Evolutionary conservation across 2,113 vertebrate species (phyloP), one percentile per base, ranked within the genome.

Genomic region (Motacilla alba): DNA sequence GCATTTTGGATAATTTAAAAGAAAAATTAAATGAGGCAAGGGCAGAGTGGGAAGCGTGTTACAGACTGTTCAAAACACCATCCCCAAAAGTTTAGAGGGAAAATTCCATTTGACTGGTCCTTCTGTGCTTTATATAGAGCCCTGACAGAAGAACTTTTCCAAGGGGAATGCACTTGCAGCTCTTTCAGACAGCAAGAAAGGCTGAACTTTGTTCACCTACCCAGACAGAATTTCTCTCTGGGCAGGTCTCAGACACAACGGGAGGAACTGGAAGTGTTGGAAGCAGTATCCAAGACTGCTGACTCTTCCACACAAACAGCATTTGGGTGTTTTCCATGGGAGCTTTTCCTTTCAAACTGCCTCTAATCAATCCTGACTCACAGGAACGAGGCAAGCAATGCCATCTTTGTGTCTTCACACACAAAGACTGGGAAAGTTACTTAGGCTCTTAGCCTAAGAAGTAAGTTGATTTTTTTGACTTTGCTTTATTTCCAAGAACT

Each of bases 31-130:
- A 78, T 16, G 47, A 93, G 52, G 76, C 66, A 83, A 93, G 52
- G 53, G 70, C 77, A 91, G 76, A 92, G 47, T 93, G 76, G 89
- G 66, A 96, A 91, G 73, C 52, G n/a, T 67, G 73, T 41, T 87
- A 53, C 26, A 0, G 0, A 75, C 49, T 81, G 83, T 60, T 77
- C 83, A 75, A 81, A 94, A 75, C 33, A 43, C 13, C 52, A 31
- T 47, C 17, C 20, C 21, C 35, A 67, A 53, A 92, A 49, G 35
- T 84, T 83, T 44, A 41, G 17, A 84, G 80, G 75, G 70, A 83
- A 89, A 94, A 56, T 19, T 49, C n/a, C 22, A 17, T 89, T 67
- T 78, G 77, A 72, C 56, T 60, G 37, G 15, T 50, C 49, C 22
- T 76, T 43, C 68, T 89, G 44, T 67, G 80, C 53, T 70, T 63